Evolutionary conservation across 2,888 invertebrate species (phyloP).

Genomic region (Agrilus biguttatus): DNA sequence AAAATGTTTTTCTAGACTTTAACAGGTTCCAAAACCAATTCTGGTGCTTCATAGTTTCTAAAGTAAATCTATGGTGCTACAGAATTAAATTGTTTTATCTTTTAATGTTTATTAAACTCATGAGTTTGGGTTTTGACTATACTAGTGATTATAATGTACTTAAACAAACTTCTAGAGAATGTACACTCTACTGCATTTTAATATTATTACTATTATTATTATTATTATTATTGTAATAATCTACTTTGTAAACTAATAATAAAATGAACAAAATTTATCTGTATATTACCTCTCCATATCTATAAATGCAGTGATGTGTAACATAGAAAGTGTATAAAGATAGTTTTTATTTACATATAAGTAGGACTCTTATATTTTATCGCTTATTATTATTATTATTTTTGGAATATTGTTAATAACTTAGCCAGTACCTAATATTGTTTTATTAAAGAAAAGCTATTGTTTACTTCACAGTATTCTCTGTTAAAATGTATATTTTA

Average conservation of each 20-base stretch:
- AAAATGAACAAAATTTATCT: too few relatives aligned
- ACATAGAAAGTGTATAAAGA: neutral
- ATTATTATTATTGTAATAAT: too few relatives aligned
- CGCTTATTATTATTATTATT: conserved; percentile 1
- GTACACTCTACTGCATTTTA: too few relatives aligned
- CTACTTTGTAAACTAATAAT: too few relatives aligned
- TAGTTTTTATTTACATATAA: conserved; percentile 18
- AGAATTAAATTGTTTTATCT: conserved; percentile 18
- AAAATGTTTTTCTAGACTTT: conserved; percentile 23
- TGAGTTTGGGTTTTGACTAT: conserved; percentile 13
- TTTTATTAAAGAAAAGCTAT: conserved; percentile 16
- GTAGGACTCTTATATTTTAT: conserved; percentile 7
- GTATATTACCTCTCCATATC: too few relatives aligned
- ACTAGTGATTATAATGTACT: conserved; percentile 18
- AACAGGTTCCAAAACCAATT: conserved; percentile 24
- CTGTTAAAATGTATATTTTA: conserved; percentile 14
- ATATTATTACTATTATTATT: too few relatives aligned
- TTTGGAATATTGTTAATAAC: conserved; percentile 21
- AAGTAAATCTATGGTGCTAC: conserved; percentile 27
- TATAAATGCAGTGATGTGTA: too few relatives aligned
- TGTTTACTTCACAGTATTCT: conserved; percentile 27
- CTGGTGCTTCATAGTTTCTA: conserved; percentile 29
- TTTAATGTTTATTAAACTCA: conserved; percentile 9
- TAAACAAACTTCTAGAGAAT: conserved; percentile 3
- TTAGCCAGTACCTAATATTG: conserved; percentile 25